Percentiles rank a stretch among this genome's conserved stretches.
phyloP scores from a whole-genome alignment of 2,797 vertebrate genomes.

The Falco berigora region DNA sequence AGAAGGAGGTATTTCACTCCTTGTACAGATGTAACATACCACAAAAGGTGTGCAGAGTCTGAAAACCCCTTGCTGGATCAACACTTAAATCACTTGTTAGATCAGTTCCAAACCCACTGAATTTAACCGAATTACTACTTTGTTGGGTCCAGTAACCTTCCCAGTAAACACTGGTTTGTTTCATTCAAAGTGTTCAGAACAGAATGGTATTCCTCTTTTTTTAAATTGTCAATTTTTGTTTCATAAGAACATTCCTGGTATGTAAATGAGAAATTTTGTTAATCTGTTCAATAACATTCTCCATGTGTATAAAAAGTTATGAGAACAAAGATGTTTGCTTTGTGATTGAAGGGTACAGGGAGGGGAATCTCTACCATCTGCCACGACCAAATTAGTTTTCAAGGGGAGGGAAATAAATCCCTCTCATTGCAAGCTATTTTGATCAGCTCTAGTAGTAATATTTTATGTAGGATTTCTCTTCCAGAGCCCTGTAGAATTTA shows the following conservation, averaged over 20 bases:
- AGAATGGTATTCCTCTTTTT: not conserved
- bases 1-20: not conserved
- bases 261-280: not conserved
- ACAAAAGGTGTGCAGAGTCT: not conserved
- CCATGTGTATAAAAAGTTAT: not conserved
- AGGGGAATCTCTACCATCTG: conserved; percentile 49
- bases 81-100: not conserved
- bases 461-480: conserved; percentile 39
- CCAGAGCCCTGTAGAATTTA: conserved; percentile 1
- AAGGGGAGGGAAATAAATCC: conserved; percentile 15
- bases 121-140: not conserved
- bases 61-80: not conserved
- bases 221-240: not conserved
- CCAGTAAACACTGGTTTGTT: not conserved
- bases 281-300: conserved; percentile 11
- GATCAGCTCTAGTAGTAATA: conserved; percentile 32
- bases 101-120: not conserved
- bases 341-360: conserved; percentile 2
- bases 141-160: not conserved
- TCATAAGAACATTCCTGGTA: not conserved
- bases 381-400: conserved; percentile 43
- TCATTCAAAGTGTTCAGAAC: not conserved
- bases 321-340: not conserved
- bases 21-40: not conserved
- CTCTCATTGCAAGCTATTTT: conserved; percentile 36